Evolutionary conservation across 1,140 invertebrate species (phyloP).

Genomic region (Papilio machaon): DNA sequence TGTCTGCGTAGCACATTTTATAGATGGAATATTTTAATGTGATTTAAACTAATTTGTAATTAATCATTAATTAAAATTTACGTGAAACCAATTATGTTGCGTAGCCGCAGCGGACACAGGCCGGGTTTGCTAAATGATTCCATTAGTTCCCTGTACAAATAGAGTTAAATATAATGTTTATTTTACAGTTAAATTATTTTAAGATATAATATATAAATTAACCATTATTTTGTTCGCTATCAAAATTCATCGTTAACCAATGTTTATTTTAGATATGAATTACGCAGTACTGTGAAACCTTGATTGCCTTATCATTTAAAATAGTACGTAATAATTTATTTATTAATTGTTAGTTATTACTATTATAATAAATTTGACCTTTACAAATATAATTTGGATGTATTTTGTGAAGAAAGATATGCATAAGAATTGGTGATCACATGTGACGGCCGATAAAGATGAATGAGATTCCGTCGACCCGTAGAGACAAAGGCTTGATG

Average conservation of each 20-base stretch:
- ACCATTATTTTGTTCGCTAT: not conserved
- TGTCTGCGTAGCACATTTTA: not conserved
- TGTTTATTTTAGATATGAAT: not conserved
- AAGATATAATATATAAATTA: not conserved
- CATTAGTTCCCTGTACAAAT: slow-evolving; percentile 3
- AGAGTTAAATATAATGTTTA: not conserved
- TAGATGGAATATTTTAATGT: not conserved
- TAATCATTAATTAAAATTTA: slow-evolving; percentile 4
- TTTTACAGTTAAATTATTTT: not conserved
- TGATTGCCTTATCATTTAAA: too few relatives aligned
- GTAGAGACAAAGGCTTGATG: not conserved
- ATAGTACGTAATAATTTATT: too few relatives aligned
- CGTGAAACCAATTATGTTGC: slow-evolving; percentile 1
- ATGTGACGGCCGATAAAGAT: too few relatives aligned
- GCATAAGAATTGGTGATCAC: too few relatives aligned
- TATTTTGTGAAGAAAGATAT: too few relatives aligned
- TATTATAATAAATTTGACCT: not conserved
- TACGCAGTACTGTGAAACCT: not conserved
- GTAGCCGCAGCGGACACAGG: not conserved
- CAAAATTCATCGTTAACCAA: not conserved
- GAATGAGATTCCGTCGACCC: too few relatives aligned
- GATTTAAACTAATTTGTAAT: slow-evolving; percentile 10
- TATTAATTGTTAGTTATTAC: too few relatives aligned
- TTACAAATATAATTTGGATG: not conserved
- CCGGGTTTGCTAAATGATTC: not conserved